These are phyloP conservation scores for Xenopus borealis DNA, from an alignment of 2,113 vertebrate genomes.

Conservation along the genomic window DNA sequence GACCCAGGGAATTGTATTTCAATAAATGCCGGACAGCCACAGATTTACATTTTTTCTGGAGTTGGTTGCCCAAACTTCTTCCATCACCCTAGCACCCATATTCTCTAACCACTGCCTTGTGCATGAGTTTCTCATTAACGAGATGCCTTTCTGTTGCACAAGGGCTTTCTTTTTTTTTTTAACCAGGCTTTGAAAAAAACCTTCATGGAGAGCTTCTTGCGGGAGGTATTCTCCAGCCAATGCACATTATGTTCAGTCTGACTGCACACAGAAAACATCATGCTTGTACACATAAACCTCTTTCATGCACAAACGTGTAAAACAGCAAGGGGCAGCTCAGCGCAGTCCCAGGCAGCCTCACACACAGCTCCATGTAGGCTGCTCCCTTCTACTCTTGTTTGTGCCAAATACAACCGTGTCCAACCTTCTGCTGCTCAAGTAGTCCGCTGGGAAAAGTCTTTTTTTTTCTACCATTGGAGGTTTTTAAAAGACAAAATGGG, in stretches of 20 bases:
- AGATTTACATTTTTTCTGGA: no score
- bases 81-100: no score
- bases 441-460: constrained; percentile 16
- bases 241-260: not conserved
- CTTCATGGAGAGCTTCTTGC: not conserved
- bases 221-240: not conserved
- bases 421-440: constrained; percentile 2
- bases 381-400: constrained; percentile 8
- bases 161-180: not conserved
- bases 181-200: not conserved
- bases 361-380: not conserved
- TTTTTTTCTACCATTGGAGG: constrained; percentile 12
- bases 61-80: no score
- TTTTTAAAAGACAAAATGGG: constrained; percentile 26
- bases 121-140: no score
- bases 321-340: constrained; percentile 3
- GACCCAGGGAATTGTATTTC: no score
- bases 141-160: no score
- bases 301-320: constrained; percentile 2
- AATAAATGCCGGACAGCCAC: no score
- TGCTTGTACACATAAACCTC: constrained; percentile 3
- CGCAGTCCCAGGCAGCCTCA: not conserved
- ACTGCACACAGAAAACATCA: not conserved
- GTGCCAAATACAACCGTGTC: constrained; percentile 16
- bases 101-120: no score